Percentiles rank a stretch among this genome's conserved stretches.
Conservation (phyloP, 2,797 vertebrate genomes). For the Thaleichthys pacificus region DNA sequence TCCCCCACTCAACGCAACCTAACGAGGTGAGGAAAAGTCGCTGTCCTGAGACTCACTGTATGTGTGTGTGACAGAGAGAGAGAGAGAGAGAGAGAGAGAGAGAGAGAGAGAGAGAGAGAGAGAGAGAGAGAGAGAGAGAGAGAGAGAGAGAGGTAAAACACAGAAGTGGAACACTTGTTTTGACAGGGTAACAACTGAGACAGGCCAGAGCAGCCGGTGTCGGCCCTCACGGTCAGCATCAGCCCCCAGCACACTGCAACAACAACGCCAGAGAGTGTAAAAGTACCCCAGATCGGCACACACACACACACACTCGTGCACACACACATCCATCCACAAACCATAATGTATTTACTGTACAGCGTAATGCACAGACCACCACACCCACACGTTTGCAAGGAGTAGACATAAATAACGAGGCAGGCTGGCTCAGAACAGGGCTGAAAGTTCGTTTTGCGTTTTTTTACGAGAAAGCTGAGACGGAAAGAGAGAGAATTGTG, state of each 20-base stretch:
- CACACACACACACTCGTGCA: constrained; percentile 17
- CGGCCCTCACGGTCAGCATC: constrained; percentile 17
- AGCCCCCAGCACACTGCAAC: not conserved
- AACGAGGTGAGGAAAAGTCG: constrained; percentile 64
- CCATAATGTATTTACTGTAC: not conserved
- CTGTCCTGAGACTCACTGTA: not conserved
- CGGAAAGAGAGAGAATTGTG: constrained; percentile 41
- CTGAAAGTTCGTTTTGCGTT: constrained; percentile 8
- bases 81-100: constrained; percentile 18
- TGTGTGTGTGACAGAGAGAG: not conserved
- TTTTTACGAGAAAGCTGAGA: constrained; percentile 59
- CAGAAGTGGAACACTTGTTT: constrained; percentile 60
- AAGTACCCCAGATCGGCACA: not conserved
- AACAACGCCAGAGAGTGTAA: too few species aligned
- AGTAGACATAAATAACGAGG: constrained; percentile 39
- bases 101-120: not conserved
- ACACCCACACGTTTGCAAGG: constrained; percentile 20
- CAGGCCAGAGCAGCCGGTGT: constrained; percentile 64
- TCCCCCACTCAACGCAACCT: not conserved
- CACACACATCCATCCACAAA: constrained; percentile 17
- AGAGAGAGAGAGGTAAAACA: constrained; percentile 55
- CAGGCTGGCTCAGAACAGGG: constrained; percentile 26
- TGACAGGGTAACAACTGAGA: constrained; percentile 73
- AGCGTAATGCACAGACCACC: not conserved
- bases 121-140: constrained; percentile 28